Conservation (phyloP, 2,797 vertebrate genomes). For the Poecilia picta region DNA sequence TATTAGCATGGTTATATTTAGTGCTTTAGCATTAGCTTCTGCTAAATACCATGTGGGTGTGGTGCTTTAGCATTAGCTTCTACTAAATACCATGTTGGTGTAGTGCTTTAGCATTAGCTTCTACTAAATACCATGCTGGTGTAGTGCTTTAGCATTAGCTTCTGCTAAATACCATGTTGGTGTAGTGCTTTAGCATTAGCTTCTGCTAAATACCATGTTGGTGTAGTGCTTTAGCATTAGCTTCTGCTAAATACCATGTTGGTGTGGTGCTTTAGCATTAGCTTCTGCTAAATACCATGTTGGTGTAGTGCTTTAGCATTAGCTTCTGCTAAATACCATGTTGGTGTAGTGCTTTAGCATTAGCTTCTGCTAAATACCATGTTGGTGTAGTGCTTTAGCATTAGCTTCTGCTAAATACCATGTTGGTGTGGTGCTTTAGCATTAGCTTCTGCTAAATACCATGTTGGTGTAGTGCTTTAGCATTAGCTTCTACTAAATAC, state of each 20-base stretch:
- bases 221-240: background rate
- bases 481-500: background rate
- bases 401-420: background rate
- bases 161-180: background rate
- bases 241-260: background rate
- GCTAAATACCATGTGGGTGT: background rate
- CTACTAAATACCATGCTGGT: background rate
- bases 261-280: background rate
- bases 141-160: background rate
- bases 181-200: background rate
- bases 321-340: background rate
- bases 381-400: background rate
- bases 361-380: background rate
- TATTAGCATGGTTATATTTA: too few relatives aligned
- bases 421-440: background rate
- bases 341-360: background rate
- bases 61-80: background rate
- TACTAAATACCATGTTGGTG: background rate
- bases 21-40: background rate
- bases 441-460: background rate
- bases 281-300: background rate
- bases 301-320: background rate
- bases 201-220: background rate
- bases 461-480: background rate
- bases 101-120: background rate